A percentile compares a stretch with the other conserved stretches of the same genome.
These are phyloP conservation scores for Wiebesia pumilae DNA, from an alignment of 1,140 invertebrate species.

Conservation along the genomic window DNA sequence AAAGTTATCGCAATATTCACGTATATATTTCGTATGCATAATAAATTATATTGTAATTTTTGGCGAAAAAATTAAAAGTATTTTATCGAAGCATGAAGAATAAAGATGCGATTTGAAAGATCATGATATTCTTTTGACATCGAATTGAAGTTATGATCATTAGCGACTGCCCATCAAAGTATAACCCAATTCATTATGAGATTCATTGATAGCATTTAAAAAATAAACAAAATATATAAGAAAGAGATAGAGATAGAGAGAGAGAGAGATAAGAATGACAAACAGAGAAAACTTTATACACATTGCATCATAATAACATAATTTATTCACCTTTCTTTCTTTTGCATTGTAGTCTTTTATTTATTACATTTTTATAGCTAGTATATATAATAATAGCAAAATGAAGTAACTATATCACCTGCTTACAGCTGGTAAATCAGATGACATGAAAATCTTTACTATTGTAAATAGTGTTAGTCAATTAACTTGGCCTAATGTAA, in stretches of 20 bases:
- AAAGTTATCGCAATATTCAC: neutral
- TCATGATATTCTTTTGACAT: constrained; percentile 26
- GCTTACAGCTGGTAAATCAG: too few relatives aligned
- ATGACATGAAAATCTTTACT: too few relatives aligned
- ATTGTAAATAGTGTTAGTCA: too few relatives aligned
- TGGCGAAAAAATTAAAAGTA: neutral
- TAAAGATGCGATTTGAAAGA: constrained; percentile 27
- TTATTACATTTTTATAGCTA: too few relatives aligned
- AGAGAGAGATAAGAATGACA: neutral
- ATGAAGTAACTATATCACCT: too few relatives aligned
- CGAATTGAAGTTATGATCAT: constrained; percentile 17
- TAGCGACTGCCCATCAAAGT: constrained; percentile 33
- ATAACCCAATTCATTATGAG: constrained; percentile 33
- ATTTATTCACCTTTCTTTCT: too few relatives aligned
- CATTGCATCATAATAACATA: too few relatives aligned
- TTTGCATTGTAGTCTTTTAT: too few relatives aligned
- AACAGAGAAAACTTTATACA: too few relatives aligned
- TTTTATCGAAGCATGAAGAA: neutral
- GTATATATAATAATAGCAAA: too few relatives aligned
- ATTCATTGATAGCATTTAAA: constrained; percentile 10
- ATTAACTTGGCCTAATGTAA: too few relatives aligned
- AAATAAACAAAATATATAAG: neutral
- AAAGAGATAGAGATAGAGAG: neutral
- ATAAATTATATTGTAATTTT: constrained; percentile 49
- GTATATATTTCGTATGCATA: neutral